phyloP scores from a whole-genome alignment of 2,113 vertebrate genomes.

The Megaceryle maxima region DNA sequence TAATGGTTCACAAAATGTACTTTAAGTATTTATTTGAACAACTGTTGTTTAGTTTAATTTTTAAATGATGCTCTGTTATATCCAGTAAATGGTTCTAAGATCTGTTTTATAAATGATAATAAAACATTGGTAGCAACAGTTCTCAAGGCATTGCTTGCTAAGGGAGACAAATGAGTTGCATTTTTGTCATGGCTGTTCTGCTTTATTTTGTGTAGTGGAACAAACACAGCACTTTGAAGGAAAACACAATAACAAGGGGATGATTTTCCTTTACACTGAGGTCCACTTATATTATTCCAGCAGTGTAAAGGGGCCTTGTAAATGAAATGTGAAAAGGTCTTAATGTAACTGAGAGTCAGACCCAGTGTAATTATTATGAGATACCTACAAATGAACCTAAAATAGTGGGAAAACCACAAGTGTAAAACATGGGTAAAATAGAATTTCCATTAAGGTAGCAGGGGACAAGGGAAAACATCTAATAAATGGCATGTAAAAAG shows the following conservation, averaged over 20 bases:
- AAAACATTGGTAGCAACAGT: slow-evolving; percentile 21
- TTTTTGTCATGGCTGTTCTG: neutral
- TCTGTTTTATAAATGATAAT: slow-evolving; percentile 14
- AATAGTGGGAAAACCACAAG: neutral
- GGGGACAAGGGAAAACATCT: neutral
- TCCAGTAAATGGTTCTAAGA: slow-evolving; percentile 8
- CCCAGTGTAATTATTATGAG: neutral
- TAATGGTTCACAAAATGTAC: slow-evolving; percentile 39
- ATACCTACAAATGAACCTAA: neutral
- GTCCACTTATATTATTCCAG: neutral
- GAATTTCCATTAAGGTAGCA: neutral
- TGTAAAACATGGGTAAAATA: neutral
- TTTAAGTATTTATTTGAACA: slow-evolving; percentile 21
- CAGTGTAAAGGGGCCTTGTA: neutral
- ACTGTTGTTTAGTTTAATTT: slow-evolving; percentile 18
- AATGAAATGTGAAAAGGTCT: neutral
- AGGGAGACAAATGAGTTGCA: neutral
- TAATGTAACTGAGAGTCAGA: neutral
- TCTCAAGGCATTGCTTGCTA: neutral
- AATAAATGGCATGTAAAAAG: neutral
- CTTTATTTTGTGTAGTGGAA: neutral
- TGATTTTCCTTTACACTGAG: neutral
- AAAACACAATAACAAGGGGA: neutral
- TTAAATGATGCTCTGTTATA: slow-evolving; percentile 13
- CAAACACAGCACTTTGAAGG: neutral